These are phyloP conservation scores for Turnix velox DNA, from an alignment of 2,113 vertebrate species.

Conservation along the genomic window DNA sequence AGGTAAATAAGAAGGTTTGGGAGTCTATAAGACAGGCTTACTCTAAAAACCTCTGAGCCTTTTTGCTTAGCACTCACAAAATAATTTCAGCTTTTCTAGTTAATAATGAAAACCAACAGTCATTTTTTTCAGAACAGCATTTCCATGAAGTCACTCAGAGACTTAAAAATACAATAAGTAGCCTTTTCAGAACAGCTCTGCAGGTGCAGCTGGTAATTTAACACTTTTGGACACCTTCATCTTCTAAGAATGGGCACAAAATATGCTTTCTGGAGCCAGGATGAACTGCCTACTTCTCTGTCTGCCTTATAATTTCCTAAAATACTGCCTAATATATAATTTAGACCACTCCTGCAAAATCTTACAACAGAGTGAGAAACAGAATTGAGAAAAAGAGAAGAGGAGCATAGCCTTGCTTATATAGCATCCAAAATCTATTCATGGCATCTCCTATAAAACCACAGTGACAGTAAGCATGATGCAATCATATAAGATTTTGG, in stretches of 20 bases:
- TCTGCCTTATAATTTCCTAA: background rate
- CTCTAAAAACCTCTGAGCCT: background rate
- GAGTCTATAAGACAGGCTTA: background rate
- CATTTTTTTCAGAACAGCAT: background rate
- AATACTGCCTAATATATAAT: background rate
- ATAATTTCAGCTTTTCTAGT: background rate
- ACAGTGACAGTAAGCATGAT: background rate
- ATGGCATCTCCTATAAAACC: background rate
- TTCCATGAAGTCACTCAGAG: background rate
- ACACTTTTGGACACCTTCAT: background rate
- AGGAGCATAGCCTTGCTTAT: background rate
- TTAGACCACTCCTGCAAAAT: conserved; percentile 18
- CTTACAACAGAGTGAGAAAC: background rate
- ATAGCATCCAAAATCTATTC: background rate
- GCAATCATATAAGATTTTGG: background rate
- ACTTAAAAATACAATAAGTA: background rate
- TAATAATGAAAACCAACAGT: background rate
- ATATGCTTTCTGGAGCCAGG: background rate
- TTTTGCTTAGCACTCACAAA: background rate
- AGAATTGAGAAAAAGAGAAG: background rate
- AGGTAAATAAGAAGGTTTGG: background rate
- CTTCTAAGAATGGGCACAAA: conserved; percentile 23
- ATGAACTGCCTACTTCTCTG: background rate
- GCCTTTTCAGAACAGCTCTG: background rate
- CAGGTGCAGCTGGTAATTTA: background rate